Evolutionary conservation across 2,888 invertebrate genomes (phyloP), one percentile per base, ranked within the genome.

Genomic region (Melangyna quadrimaculata): DNA sequence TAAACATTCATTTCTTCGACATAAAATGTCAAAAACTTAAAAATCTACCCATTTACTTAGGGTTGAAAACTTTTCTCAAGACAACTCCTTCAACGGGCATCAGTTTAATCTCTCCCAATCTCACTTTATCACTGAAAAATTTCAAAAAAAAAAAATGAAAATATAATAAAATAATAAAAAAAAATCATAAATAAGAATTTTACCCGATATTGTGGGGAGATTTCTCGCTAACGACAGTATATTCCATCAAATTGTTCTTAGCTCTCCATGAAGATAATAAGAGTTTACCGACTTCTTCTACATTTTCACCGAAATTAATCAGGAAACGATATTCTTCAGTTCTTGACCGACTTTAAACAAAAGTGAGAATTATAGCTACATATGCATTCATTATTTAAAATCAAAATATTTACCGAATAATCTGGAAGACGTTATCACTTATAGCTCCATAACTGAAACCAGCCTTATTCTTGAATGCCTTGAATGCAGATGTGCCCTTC

Each of bases 401-500:
- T 5, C 1, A 27, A 12, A 24, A 19, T 10, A 29, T 88, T 78
- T 32, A 90, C 90, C 90, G 88, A 17, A 90, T 84, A 63, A 91
- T 90, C 69, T 90, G 89, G 12, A 91, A 87, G 0, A 91, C 90
- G 43, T 91, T 90, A 9, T 90, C 87, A 1, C 86, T 88, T 3
- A 91, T 6, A 1, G 91, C 91, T 8, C 88, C 88, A 57, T 90
- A 91, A 6, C 89, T 88, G 71, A 90, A 91, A 1, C 87, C 87
- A 0, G 32, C 35, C 8, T 51, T 37, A 9, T 88, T 57, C 40
- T 91, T 91, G 32, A 89, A 90, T 0, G 90, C 88, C 61, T 43
- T 67, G 59, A 91, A 91, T 3, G 94, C 91, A 0, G 91, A 88
- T 37, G 92, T 91, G 37, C 91, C 91, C 61, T 95, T 93, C 0